Evolutionary conservation across 2,888 invertebrate genomes (phyloP), one percentile per base, ranked within the genome.

Genomic region (Unio pictorum): DNA sequence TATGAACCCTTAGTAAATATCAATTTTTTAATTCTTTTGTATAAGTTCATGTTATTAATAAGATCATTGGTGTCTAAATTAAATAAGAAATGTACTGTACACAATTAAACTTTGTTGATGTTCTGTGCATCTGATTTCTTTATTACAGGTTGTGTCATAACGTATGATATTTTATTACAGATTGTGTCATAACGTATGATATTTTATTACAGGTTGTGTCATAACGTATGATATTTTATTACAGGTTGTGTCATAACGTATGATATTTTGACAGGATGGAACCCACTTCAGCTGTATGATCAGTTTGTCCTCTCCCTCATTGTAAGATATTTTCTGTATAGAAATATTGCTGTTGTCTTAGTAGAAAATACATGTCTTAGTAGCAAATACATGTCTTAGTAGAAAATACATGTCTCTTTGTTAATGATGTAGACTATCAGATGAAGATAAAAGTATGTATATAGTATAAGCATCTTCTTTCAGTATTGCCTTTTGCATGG

Each of bases 121-220:
- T 20, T n/a, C 28, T 62, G 15, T 28, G 15, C 20, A n/a, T 62
- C 15, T 62, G 7, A 2, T 69, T 64, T 59, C 5, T 71, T 18
- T 67, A n/a, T 72, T 75, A 54, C 79, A 89, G 89, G 94, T 71
- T 92, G 92, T 85, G 94, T 94, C 61, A 93, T 94, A 77, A 92
- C 92, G 3, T 94, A 94, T 83, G 94, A 94, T 86, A 93, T 94
- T 74, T 91, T 94, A 23, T 23, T 23, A 23, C 23, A 23, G 89
- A 94, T 71, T 92, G 92, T 85, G 94, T 94, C 61, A 93, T 94
- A 77, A 92, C 92, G 3, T 94, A 94, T 83, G 94, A 94, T 86
- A 93, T 94, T 74, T 91, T 94, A 23, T 23, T 23, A 23, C 23
- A 23, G 89, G 94, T 71, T 92, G 92, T 85, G 94, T 94, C 61